phyloP scores from a whole-genome alignment of 2,797 vertebrate genomes.

The Iguana delicatissima region DNA sequence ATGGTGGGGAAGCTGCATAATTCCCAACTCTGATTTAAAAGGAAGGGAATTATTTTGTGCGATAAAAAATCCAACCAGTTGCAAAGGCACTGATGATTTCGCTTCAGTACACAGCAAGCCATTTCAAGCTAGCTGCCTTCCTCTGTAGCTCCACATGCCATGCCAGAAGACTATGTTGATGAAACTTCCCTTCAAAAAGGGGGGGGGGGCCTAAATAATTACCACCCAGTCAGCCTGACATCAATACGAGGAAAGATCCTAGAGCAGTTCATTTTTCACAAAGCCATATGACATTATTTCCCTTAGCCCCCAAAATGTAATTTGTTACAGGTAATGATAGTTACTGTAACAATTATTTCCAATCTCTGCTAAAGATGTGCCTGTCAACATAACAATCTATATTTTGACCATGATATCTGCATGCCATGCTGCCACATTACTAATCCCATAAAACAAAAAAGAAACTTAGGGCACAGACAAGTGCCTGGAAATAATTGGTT shows the following conservation, averaged over 20 bases:
- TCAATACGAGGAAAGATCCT: too few species aligned
- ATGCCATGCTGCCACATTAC: neutral
- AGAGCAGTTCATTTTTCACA: too few species aligned
- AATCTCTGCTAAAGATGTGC: neutral
- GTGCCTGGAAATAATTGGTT: neutral
- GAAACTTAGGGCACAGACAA: neutral
- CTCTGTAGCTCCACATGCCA: neutral
- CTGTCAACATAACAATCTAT: neutral
- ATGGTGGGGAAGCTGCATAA: too few species aligned
- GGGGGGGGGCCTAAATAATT: too few species aligned
- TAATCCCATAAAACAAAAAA: neutral
- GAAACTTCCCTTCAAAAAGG: too few species aligned
- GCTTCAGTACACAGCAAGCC: neutral
- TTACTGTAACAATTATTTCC: too few species aligned
- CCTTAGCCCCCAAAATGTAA: too few species aligned
- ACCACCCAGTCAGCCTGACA: too few species aligned
- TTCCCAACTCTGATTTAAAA: neutral
- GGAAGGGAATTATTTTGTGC: neutral
- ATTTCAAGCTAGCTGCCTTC: neutral
- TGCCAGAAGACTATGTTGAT: neutral
- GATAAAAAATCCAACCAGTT: neutral
- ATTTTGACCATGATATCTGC: neutral
- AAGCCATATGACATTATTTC: too few species aligned
- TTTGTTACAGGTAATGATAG: too few species aligned
- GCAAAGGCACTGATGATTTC: neutral